Conservation (phyloP, 2,797 vertebrate species). For the Spheniscus humboldti region DNA sequence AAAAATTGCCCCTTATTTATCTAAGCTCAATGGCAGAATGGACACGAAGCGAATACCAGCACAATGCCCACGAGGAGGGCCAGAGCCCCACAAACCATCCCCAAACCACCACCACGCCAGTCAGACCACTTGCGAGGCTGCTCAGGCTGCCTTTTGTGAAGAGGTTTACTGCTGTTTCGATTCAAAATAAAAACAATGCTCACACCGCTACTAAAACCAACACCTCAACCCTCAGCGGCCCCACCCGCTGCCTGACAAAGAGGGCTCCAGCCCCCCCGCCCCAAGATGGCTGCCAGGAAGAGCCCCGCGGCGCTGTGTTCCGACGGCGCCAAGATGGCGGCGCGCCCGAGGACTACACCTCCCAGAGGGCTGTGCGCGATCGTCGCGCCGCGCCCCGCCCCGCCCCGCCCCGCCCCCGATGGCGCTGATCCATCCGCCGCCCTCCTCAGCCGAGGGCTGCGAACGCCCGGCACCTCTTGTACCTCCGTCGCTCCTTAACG, state of each 20-base stretch:
- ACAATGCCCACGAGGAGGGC: neutral
- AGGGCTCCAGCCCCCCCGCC: fast-evolving
- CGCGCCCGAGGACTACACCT: neutral
- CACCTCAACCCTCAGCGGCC: fast-evolving
- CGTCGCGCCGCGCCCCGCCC: no score
- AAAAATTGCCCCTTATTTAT: neutral
- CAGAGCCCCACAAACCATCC: neutral
- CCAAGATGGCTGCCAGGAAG: slow-evolving; percentile 14
- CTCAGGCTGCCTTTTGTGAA: neutral
- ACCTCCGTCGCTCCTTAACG: neutral
- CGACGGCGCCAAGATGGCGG: slow-evolving; percentile 30
- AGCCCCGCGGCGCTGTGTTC: neutral
- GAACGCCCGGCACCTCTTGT: neutral
- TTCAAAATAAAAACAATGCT: neutral
- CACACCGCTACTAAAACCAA: fast-evolving
- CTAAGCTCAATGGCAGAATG: fast-evolving
- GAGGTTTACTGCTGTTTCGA: neutral
- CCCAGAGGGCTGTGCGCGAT: neutral
- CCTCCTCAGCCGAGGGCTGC: neutral
- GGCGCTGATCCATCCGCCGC: no score
- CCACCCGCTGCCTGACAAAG: fast-evolving
- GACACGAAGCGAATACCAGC: fast-evolving
- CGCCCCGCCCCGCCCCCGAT: no score
- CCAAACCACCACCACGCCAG: no score
- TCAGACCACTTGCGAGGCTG: neutral